Evolutionary conservation across 2,888 invertebrate genomes (phyloP).

Genomic region (Amorpha juglandis): DNA sequence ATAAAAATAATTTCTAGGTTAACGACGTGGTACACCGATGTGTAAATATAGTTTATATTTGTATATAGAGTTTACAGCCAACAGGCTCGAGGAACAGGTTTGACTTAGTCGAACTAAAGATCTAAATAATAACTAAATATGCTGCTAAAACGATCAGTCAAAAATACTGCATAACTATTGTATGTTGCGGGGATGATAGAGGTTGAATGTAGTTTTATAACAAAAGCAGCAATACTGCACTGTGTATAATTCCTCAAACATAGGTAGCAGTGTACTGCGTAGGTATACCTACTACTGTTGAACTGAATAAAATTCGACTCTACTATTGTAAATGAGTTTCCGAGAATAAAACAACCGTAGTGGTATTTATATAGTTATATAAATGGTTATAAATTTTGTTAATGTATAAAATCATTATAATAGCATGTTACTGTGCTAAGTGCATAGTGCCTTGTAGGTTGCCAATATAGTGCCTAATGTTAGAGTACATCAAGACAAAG

Average conservation of each 20-base stretch:
- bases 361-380: not conserved
- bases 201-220: not conserved
- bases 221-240: not conserved
- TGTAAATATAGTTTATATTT: conserved; percentile 73
- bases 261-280: not conserved
- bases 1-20: conserved; percentile 61
- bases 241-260: not conserved
- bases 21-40: conserved; percentile 64
- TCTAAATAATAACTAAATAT: conserved; percentile 4
- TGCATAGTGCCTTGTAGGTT: conserved; percentile 86
- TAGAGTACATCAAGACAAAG: conserved; percentile 59
- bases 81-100: conserved; percentile 48
- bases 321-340: conserved; percentile 14
- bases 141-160: conserved; percentile 35
- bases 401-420: conserved; percentile 58
- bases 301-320: conserved; percentile 24
- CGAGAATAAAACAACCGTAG: conserved; percentile 5
- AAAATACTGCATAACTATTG: conserved; percentile 16
- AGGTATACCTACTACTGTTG: not conserved
- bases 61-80: conserved; percentile 66
- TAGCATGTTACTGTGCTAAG: conserved; percentile 81
- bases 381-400: conserved; percentile 48
- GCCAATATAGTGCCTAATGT: conserved; percentile 85
- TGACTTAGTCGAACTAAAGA: conserved; percentile 49
- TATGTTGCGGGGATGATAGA: not conserved